These are phyloP conservation scores for Rhyzopertha dominica DNA, from an alignment of 1,140 invertebrate genomes.

Conservation along the genomic window DNA sequence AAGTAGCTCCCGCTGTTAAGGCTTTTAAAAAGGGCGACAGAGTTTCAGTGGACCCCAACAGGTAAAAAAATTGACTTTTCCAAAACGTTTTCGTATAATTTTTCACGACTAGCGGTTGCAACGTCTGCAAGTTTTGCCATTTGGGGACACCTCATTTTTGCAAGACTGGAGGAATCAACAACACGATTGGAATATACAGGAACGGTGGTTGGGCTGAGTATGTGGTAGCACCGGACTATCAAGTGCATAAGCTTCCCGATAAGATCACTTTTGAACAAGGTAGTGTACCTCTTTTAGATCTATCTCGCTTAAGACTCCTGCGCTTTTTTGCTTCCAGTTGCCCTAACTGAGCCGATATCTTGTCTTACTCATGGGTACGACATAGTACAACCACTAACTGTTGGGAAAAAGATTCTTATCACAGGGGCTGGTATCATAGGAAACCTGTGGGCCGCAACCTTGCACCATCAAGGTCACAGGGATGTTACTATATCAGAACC, in stretches of 20 bases:
- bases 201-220: conserved; percentile 67
- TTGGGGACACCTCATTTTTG: conserved; percentile 59
- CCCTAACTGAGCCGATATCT: conserved; percentile 60
- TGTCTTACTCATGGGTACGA: conserved; percentile 65
- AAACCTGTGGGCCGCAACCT: conserved; percentile 57
- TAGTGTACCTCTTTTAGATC: too few relatives aligned
- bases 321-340: conserved; percentile 48
- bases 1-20: conserved; percentile 53
- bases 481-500: conserved; percentile 63
- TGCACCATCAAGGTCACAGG: conserved; percentile 62
- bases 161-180: conserved; percentile 53
- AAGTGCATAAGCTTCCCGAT: conserved; percentile 54
- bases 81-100: too few relatives aligned
- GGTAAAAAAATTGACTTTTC: too few relatives aligned
- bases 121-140: conserved; percentile 56
- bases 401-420: conserved; percentile 58
- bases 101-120: conserved; percentile 57
- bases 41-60: conserved; percentile 64
- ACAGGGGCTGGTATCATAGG: conserved; percentile 68
- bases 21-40: conserved; percentile 58
- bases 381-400: conserved; percentile 51
- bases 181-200: conserved; percentile 59
- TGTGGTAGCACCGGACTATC: conserved; percentile 52
- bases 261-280: conserved; percentile 49
- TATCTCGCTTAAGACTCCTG: too few relatives aligned